Conservation (phyloP, 1,140 invertebrate genomes). For the Liolophura sinensis region DNA sequence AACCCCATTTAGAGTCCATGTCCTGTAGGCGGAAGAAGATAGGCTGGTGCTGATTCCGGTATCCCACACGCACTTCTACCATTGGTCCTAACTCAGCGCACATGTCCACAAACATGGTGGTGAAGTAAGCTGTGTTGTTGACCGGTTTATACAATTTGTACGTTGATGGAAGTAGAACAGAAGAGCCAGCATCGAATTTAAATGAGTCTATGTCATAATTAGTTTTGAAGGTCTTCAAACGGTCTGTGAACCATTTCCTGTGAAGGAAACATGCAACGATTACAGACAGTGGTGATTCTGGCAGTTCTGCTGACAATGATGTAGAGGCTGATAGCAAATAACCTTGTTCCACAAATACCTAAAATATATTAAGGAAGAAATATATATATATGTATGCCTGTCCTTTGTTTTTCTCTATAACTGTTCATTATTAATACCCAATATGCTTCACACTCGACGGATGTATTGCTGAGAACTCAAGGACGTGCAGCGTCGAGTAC, state of each 20-base stretch:
- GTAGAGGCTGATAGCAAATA: too few species aligned
- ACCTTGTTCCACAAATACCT: too few species aligned
- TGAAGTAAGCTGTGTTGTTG: constrained; percentile 3
- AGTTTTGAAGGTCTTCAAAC: constrained; percentile 66
- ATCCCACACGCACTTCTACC: constrained; percentile 71
- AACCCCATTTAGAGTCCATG: constrained; percentile 78
- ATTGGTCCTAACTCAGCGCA: background rate
- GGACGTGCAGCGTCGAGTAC: too few species aligned
- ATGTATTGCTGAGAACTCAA: too few species aligned
- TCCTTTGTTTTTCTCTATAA: too few species aligned
- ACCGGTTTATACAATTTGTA: background rate
- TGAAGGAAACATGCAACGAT: too few species aligned
- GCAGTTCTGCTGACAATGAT: too few species aligned
- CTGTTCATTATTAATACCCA: too few species aligned
- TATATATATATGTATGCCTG: too few species aligned
- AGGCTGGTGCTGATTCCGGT: constrained; percentile 73
- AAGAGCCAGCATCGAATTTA: constrained; percentile 89
- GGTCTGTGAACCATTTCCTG: constrained; percentile 70
- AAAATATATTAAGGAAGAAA: too few species aligned
- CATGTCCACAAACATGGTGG: constrained; percentile 1
- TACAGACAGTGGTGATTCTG: too few species aligned
- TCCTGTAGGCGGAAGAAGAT: constrained; percentile 86
- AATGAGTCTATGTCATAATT: constrained; percentile 76
- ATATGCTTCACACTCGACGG: too few species aligned
- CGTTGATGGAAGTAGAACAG: constrained; percentile 78